These are phyloP conservation scores for Lepetodrilus schrolli DNA, from an alignment of 2,888 invertebrate genomes.

Conservation along the genomic window DNA sequence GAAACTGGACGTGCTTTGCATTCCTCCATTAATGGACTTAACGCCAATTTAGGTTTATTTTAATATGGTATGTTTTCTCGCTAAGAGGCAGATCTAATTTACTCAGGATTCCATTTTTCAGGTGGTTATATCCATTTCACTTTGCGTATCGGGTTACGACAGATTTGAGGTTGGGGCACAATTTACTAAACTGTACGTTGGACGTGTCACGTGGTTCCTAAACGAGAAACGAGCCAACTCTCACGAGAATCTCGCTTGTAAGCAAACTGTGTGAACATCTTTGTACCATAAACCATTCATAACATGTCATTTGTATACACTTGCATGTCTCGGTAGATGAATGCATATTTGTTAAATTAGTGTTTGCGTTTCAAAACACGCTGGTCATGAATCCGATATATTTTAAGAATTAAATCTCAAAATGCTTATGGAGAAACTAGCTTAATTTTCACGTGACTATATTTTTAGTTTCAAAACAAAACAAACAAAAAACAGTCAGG, in stretches of 20 bases:
- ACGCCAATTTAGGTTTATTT: background rate
- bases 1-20: background rate
- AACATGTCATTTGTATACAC: background rate
- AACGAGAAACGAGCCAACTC: background rate
- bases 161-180: background rate
- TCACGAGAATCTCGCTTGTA: slow-evolving; percentile 2
- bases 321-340: no score
- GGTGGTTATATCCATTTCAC: background rate
- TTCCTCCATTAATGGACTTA: background rate
- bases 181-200: background rate
- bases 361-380: no score
- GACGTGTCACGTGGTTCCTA: background rate
- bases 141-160: background rate
- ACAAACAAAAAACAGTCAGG: no score
- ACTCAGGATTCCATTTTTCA: background rate
- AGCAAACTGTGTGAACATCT: slow-evolving; percentile 2
- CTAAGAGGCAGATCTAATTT: no score
- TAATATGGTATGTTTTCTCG: background rate
- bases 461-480: no score
- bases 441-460: no score
- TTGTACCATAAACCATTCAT: background rate
- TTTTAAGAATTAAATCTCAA: no score
- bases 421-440: no score
- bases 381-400: no score
- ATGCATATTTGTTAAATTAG: no score